Base-by-base conservation (phyloP, 2,888 invertebrate species). In the Microctonus aethiopoides region DNA sequence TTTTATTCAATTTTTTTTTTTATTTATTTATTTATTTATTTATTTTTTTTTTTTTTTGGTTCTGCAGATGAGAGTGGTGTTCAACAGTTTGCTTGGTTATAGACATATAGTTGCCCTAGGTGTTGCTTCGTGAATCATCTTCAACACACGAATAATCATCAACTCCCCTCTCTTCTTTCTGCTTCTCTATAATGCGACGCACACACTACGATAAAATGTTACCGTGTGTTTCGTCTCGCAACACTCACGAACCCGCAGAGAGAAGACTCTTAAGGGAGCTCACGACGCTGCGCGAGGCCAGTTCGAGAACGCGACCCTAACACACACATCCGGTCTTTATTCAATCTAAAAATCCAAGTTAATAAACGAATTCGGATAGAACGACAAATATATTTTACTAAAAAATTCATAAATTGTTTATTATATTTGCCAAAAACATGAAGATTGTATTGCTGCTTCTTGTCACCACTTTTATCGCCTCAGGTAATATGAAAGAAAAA, bases 361-460 rank as follows among this genome's bases (percentile, higher is more conserved):
- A 22, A 34, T 34, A 32, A 65, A 69, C 68, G 68, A 36, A 68
- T 62, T 51, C 57, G 32, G 57, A 34, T 6, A 57, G 13, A 34
- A 7, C 13, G 7, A 29, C 5, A 34, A 70, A 67, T 71, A 74
- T 76, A 80, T 79, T 78, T 75, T n/a, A 16, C 13, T 29, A 29
- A 3, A 29, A 29, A 29, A 5, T 29, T 29, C 7, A 29, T 26
- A 57, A 56, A n/a, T 60, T 22, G 26, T 29, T 54, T 56, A 74
- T 74, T 64, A n/a, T n/a, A n/a, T n/a, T 75, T 76, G 72, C 76
- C 87, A 83, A 82, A 83, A 85, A 76, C 76, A 84, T 89, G 84
- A 85, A 90, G 83, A 89, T 89, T 83, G 87, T 89, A 82, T 88
- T 89, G 84, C 84, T 89, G 78, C 82, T 90, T 86, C 87, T 90